These are phyloP conservation scores for Clarias gariepinus DNA, from an alignment of 2,113 vertebrate genomes.

Conservation along the genomic window DNA sequence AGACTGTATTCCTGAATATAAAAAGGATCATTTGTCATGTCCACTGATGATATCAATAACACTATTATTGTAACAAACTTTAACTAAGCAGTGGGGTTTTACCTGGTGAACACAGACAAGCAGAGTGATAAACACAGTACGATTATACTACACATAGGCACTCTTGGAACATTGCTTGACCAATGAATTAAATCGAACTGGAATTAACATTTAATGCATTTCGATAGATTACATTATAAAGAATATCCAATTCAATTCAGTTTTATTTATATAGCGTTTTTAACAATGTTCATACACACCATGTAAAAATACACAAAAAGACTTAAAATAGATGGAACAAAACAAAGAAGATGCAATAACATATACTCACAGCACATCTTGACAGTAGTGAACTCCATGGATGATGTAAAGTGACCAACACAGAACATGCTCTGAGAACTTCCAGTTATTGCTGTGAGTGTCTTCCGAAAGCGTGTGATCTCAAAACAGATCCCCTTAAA, in stretches of 20 bases:
- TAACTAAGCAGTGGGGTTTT: neutral
- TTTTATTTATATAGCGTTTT: no score
- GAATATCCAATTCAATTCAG: neutral
- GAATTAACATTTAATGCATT: neutral
- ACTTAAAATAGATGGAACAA: neutral
- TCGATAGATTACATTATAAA: neutral
- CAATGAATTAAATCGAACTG: neutral
- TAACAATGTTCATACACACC: no score
- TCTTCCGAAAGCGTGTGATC: conserved; percentile 13
- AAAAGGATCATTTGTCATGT: neutral
- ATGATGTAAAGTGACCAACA: conserved; percentile 23
- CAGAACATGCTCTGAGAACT: conserved; percentile 33
- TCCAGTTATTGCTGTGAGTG: conserved; percentile 5
- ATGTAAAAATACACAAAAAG: neutral
- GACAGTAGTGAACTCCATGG: conserved; percentile 19
- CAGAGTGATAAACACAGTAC: neutral
- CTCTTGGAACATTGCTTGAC: neutral
- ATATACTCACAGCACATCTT: conserved; percentile 32
- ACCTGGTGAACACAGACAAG: neutral
- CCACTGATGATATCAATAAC: neutral
- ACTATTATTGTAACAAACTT: neutral
- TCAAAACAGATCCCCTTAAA: conserved; percentile 4
- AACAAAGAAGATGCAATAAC: neutral
- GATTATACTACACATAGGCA: neutral
- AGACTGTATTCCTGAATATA: neutral